Evolutionary conservation across 2,797 vertebrate genomes (phyloP), one percentile per base, ranked within the genome.

Genomic region (Nothura maculosa): DNA sequence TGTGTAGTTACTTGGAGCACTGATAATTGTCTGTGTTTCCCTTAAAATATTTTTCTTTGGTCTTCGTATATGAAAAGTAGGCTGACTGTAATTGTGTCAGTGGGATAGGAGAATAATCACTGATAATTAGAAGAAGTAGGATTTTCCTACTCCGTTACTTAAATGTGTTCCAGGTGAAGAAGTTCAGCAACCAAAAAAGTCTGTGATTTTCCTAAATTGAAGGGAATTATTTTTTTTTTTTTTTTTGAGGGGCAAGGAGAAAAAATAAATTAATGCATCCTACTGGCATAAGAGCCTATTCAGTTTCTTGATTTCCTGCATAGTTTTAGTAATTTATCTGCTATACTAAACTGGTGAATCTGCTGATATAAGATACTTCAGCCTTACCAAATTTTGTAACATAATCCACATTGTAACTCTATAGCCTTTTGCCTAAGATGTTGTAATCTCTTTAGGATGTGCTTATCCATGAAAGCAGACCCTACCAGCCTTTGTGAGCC

Each of bases 391-490:
- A 95, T 96, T 94, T 87, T 94, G 93, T 92, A 85, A 96, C 94
- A 87, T 90, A 95, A 96, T 94, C 94, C 92, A 47, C 52, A 30
- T 79, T 87, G 94, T 94, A 95, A 95, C 75, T 94, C 92, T 90
- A 96, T 95, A 95, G 84, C 62, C 73, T 90, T 90, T 92, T 93
- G 90, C 89, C 94, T 94, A 83, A 96, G 66, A 95, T 92, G 81
- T 72, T 94, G 90, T 94, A 96, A 96, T 94, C 93, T 94, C 81
- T 94, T 96, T 94, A 95, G 93, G 84, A 94, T 94, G 93, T 92
- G 94, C 94, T 96, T 96, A 96, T 73, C 95, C 94, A 88, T 95
- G 90, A 91, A 95, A 96, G 94, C n/a, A 94, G 93, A 96, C 81
- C 86, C 83, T 78, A 24, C 73, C 69, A 81, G 82, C 79, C 50